Percentiles rank a stretch among this genome's conserved stretches.
These are phyloP conservation scores for Coranthus polyacanthus DNA, from an alignment of 2,797 vertebrate genomes.

Conservation along the genomic window DNA sequence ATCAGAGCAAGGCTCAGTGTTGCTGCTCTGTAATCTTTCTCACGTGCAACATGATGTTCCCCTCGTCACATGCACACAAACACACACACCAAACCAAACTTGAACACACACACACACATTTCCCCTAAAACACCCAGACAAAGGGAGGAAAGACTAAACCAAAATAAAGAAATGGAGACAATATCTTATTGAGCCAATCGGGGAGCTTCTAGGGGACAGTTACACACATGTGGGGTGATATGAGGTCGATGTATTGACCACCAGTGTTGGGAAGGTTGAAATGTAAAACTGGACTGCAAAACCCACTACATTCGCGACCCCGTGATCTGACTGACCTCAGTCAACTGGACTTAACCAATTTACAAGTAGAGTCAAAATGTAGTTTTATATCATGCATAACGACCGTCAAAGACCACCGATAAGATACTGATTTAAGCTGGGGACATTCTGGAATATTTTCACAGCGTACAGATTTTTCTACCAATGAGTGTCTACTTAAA, in stretches of 20 bases:
- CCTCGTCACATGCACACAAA: conserved; percentile 19
- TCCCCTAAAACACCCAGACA: conserved; percentile 43
- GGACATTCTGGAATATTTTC: no score
- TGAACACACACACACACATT: conserved; percentile 1
- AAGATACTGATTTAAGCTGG: no score
- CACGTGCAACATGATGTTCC: conserved; percentile 36
- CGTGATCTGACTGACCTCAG: no score
- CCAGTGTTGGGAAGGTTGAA: no score
- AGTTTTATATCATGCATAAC: no score
- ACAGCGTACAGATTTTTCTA: no score
- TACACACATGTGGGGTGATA: not conserved
- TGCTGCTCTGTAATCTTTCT: conserved; percentile 71
- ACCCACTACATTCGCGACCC: no score
- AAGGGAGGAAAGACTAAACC: conserved; percentile 64
- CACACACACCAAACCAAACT: conserved; percentile 3
- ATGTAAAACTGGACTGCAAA: no score
- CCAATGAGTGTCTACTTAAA: not conserved
- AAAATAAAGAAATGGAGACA: conserved; percentile 54
- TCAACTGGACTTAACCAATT: no score
- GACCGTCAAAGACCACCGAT: no score
- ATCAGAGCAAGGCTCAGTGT: conserved; percentile 47
- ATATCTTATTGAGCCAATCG: conserved; percentile 35
- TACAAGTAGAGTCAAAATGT: no score
- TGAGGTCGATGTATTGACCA: conserved; percentile 11
- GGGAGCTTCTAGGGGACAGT: conserved; percentile 1